Base-by-base conservation (phyloP, 2,888 invertebrate species). In the Drepanosiphum platanoidis region DNA sequence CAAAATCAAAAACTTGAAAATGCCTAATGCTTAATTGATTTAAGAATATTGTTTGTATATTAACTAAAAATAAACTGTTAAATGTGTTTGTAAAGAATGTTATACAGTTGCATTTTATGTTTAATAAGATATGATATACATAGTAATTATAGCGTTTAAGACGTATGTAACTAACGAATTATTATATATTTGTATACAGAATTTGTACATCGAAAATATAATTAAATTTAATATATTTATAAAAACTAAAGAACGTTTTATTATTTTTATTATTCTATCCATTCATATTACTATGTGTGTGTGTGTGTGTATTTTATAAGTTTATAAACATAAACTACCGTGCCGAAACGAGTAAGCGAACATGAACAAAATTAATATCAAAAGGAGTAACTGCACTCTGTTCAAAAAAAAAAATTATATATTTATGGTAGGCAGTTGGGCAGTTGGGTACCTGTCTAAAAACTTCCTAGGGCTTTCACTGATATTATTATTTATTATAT, bases 161-260 rank as follows among this genome's bases (percentile, higher is more conserved):
- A 80, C 27, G 70, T 70, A 70, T 80, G 80, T 58, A 80, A 80
- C 70, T 80, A 70, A 71, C 36, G 7, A 71, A 70, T 70, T 80
- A 70, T 80, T 70, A 58, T 58, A 70, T 71, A 80, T 52, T 13
- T 70, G 52, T 70, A 80, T 71, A 70, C 52, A 58, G 22, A 18
- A 80, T 58, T n/a, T 80, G 80, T 80, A 80, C 80, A 80, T 70
- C 70, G 80, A 80, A 80, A 52, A 34, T 70, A 68, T 52, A 80
- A 80, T 80, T 70, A 52, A 80, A 80, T 58, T 36, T 52, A 70
- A 80, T 70, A 71, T 80, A 80, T 80, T 80, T 80, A 80, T 71
- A 80, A 2, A 80, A 52, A 52, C n/a, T 79, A 13, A 68, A 78
- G 32, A 42, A 32, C 39, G 22, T 34, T 34, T 18, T 34, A 3